phyloP scores from a whole-genome alignment of 2,888 invertebrate genomes.

The Ctenicera cuprea region DNA sequence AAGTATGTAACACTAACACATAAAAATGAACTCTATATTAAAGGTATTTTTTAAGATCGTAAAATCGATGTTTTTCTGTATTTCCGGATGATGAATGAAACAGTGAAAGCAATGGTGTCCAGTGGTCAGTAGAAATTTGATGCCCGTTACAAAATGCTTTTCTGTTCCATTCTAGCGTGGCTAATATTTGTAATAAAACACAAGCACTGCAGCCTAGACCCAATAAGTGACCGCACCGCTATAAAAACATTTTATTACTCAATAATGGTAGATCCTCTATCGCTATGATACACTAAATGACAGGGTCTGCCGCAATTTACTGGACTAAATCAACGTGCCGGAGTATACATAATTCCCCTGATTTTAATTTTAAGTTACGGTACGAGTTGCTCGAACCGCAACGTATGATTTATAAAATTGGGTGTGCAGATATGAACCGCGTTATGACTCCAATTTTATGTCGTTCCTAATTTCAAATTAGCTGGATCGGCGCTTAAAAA shows the following conservation, averaged over 20 bases:
- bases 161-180: slow-evolving; percentile 21
- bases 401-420: slow-evolving; percentile 63
- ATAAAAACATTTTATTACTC: slow-evolving; percentile 64
- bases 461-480: slow-evolving; percentile 57
- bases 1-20: too few relatives aligned
- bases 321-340: slow-evolving; percentile 54
- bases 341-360: slow-evolving; percentile 56
- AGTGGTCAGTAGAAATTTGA: slow-evolving; percentile 13
- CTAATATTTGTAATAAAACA: slow-evolving; percentile 49
- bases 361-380: slow-evolving; percentile 59
- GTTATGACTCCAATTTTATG: slow-evolving; percentile 55
- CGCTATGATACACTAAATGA: slow-evolving; percentile 62
- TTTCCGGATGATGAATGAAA: not conserved
- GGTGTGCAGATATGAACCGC: slow-evolving; percentile 57
- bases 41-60: too few relatives aligned
- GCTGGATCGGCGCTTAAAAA: slow-evolving; percentile 51
- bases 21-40: too few relatives aligned
- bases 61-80: not conserved
- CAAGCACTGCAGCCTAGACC: slow-evolving; percentile 44
- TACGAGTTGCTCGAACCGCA: slow-evolving; percentile 44
- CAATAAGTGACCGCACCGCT: slow-evolving; percentile 58
- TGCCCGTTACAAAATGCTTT: slow-evolving; percentile 26
- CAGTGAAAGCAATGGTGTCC: slow-evolving; percentile 1
- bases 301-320: slow-evolving; percentile 62
- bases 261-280: slow-evolving; percentile 61